phyloP scores from a whole-genome alignment of 2,797 vertebrate genomes.

The Carcharodon carcharias region DNA sequence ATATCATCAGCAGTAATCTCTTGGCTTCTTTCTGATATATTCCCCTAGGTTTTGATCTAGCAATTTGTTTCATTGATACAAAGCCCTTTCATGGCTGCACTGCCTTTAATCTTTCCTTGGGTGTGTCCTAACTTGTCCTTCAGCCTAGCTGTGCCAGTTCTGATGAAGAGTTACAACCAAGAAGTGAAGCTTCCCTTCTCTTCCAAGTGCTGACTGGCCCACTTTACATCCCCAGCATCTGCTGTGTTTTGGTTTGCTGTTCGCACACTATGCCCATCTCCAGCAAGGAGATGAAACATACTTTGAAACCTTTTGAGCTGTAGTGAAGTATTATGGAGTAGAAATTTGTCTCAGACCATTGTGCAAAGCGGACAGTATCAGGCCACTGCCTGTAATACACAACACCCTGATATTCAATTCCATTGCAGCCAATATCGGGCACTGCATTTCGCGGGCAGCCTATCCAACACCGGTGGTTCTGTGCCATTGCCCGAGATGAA shows the following conservation, averaged over 20 bases:
- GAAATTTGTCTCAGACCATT: too few relatives aligned
- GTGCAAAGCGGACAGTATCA: neutral
- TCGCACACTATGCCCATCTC: neutral
- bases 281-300: neutral
- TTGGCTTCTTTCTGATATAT: conserved; percentile 33
- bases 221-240: neutral
- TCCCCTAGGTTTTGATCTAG: neutral
- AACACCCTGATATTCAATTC: neutral
- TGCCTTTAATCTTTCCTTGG: neutral
- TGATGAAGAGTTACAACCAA: neutral
- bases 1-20: neutral
- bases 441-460: neutral
- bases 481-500: neutral
- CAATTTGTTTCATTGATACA: neutral
- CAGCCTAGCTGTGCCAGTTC: neutral
- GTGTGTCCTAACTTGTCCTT: neutral
- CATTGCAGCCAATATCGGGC: neutral
- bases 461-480: neutral
- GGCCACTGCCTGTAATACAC: neutral
- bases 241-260: neutral
- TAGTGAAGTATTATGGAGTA: neutral
- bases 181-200: neutral
- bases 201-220: neutral
- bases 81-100: neutral
- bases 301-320: neutral